Evolutionary conservation across 2,888 invertebrate species (phyloP), one percentile per base, ranked within the genome.

Genomic region (Platerodrilus igneus): DNA sequence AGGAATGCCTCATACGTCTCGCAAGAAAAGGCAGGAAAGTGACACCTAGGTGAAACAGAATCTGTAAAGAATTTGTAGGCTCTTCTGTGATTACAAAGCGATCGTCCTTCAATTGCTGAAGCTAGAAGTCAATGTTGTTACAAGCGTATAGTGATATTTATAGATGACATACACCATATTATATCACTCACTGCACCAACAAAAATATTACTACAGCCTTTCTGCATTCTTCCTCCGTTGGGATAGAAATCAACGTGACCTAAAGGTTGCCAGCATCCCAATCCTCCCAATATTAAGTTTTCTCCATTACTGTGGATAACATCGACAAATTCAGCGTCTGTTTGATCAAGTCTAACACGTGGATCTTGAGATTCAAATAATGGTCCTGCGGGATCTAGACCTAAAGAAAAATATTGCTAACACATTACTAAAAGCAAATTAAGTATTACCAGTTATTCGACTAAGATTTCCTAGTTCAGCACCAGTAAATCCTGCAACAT

Each of bases 51-150:
- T 11, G 87, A 89, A 16, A 95, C 87, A 1, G 92, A 92, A 66
- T 95, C 93, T 2, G 92, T 92, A 69, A 93, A 95, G 66, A 93
- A 87, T 62, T 91, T 89, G 70, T 93, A 92, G 0, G 94, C 93
- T 21, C 94, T 74, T 2, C 93, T 75, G 65, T 95, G 95, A 67
- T 94, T 94, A 70, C 95, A 95, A 46, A 93, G 69, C 21, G 89
- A 90, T 26, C 90, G 78, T 3, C 90, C 91, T 64, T 91, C 91
- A 13, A 82, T 71, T 59, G 88, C 82, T 54, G 86, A 84, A 11
- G 88, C 79, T 69, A 73, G 54, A 47, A 38, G 17, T 23, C 10
- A 23, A 29, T 8, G 7, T 19, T 22, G 19, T 22, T 22, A 13
- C 13, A 19, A 16, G 16, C n/a, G n/a, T n/a, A n/a, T n/a, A n/a